Evolutionary conservation across 2,113 vertebrate genomes (phyloP), one percentile per base, ranked within the genome.

Genomic region (Danionella cerebrum): DNA sequence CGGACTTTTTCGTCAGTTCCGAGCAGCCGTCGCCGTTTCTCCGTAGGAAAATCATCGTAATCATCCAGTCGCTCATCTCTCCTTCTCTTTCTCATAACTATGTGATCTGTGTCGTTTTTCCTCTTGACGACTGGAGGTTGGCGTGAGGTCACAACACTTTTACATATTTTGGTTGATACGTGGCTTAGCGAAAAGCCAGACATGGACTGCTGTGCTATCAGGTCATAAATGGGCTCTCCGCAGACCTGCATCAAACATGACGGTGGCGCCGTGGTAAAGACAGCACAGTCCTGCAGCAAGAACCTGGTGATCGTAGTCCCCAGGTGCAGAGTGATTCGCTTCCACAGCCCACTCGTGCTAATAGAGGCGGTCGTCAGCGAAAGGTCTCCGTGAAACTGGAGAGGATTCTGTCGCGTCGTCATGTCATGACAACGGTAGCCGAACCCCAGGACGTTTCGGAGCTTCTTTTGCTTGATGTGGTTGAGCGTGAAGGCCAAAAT

Each of bases 221-320:
- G 80, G 45, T 91, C 90, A 55, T 97, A 94, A 18, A 95, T 9
- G 0, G 96, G 96, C 1, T 79, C 65, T 3, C 96, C 96, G 14
- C 92, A 95, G 22, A 97, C 74, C 84, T 98, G 96, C 33, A 94
- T 93, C 70, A 89, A 80, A 41, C 91, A 96, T 9, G 82, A 89
- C 0, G 94, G 94, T 3, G 93, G 89, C 35, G 92, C 94, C 0
- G 88, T 74, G 67, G 91, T 75, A 59, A 93, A 97, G 16, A 97
- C 7, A 0, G 91, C 84, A 67, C 94, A 97, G 76, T 84, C 90
- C 53, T 91, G 88, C 75, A 98, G 66, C 33, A 98, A 80, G 75
- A 94, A 85, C 12, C 83, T 85, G 25, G 92, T 91, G 75, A 95
- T 76, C 64, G 94, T 94, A 2, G 95, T 93, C 1, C 96, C 96